These are phyloP conservation scores for Meloe dianella DNA, from an alignment of 2,888 invertebrate genomes.

Conservation along the genomic window DNA sequence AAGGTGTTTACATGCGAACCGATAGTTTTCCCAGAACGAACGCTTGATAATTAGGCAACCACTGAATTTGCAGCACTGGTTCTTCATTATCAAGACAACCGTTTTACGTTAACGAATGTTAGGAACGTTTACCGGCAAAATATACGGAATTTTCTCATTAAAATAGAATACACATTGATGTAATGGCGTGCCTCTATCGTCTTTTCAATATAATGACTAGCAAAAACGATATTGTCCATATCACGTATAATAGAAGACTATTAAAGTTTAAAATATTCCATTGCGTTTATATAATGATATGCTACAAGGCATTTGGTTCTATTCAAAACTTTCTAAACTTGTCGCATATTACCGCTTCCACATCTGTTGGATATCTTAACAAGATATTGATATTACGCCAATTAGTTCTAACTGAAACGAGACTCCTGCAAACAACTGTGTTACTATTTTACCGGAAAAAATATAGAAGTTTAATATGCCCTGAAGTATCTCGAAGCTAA, in stretches of 20 bases:
- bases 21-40: constrained; percentile 45
- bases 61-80: constrained; percentile 44
- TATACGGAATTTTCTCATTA: constrained; percentile 12
- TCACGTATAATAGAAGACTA: not conserved
- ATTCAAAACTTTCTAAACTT: not conserved
- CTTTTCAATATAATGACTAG: constrained; percentile 3
- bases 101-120: constrained; percentile 9
- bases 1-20: constrained; percentile 58
- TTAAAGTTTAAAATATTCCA: not conserved
- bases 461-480: not conserved
- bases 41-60: constrained; percentile 52
- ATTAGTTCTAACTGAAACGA: not conserved
- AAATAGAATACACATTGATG: not conserved
- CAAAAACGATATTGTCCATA: constrained; percentile 8
- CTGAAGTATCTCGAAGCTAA: not conserved
- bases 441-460: not conserved
- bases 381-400: not conserved
- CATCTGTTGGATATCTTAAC: not conserved
- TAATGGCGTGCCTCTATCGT: not conserved
- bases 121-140: not conserved
- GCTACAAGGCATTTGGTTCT: not conserved
- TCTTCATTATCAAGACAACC: constrained; percentile 40
- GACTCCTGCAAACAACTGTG: not conserved
- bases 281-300: not conserved
- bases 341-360: not conserved